Evolutionary conservation across 2,113 vertebrate species (phyloP).

Genomic region (Axis porcinus): DNA sequence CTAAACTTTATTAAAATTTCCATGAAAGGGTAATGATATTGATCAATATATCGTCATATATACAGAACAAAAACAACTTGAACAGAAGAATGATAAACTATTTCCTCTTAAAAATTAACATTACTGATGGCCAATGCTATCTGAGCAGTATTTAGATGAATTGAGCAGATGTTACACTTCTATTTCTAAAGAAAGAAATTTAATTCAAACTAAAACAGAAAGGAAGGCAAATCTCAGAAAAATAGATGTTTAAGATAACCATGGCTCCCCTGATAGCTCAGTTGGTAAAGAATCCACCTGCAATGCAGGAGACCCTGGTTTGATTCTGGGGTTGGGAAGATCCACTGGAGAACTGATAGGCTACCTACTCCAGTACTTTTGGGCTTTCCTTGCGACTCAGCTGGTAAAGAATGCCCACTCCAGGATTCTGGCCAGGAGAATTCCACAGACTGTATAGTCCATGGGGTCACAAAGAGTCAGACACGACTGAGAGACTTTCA

Average conservation of each 20-base stretch:
- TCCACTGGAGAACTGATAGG: background rate
- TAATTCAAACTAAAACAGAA: background rate
- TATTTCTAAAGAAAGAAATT: background rate
- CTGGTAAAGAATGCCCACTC: background rate
- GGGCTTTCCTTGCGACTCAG: background rate
- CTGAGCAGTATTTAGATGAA: slow-evolving; percentile 31
- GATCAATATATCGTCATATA: slow-evolving; percentile 60
- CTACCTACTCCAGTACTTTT: background rate
- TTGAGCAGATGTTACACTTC: slow-evolving; percentile 25
- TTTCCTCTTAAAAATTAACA: background rate
- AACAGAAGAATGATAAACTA: slow-evolving; percentile 52
- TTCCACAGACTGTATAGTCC: background rate
- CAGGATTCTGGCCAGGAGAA: background rate
- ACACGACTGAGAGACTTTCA: background rate
- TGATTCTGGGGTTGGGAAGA: background rate
- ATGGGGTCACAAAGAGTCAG: background rate
- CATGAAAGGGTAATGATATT: slow-evolving; percentile 62
- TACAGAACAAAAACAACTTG: slow-evolving; percentile 44
- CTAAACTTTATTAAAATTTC: slow-evolving; percentile 73
- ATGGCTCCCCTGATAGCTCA: background rate
- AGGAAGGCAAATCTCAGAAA: background rate
- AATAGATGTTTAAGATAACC: background rate
- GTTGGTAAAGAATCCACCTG: background rate
- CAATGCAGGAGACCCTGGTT: background rate
- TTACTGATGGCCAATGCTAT: background rate